These are phyloP conservation scores for Zele albiditarsus DNA, from an alignment of 2,888 invertebrate genomes.

Conservation along the genomic window DNA sequence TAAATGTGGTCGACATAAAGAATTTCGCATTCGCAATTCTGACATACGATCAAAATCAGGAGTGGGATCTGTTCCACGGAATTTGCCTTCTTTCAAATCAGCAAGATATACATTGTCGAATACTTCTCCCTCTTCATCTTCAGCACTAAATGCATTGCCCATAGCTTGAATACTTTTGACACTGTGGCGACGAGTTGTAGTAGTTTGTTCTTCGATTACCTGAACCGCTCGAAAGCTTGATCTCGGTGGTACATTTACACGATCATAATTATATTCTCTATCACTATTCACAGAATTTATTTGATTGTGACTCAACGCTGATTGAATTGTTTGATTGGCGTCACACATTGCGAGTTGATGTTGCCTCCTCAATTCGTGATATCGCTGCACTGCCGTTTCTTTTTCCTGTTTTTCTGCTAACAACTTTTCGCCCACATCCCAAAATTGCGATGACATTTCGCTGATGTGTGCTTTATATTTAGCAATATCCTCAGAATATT, in stretches of 20 bases:
- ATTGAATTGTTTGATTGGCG: conserved; percentile 14
- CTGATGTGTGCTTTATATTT: conserved; percentile 76
- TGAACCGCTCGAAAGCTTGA: conserved; percentile 49
- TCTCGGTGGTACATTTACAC: conserved; percentile 40
- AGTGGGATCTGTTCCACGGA: conserved; percentile 70
- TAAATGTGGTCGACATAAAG: conserved; percentile 87
- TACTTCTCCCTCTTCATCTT: conserved; percentile 89
- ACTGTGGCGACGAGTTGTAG: conserved; percentile 61
- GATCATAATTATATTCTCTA: conserved; percentile 53
- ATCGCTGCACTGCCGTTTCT: conserved; percentile 73
- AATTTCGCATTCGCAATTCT: conserved; percentile 86
- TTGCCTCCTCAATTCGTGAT: conserved; percentile 53
- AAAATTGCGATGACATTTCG: conserved; percentile 76
- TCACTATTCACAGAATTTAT: conserved; percentile 54
- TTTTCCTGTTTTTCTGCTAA: conserved; percentile 77
- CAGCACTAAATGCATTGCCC: conserved; percentile 72
- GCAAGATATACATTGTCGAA: conserved; percentile 86
- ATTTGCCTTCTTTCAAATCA: conserved; percentile 75
- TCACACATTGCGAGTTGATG: conserved; percentile 35
- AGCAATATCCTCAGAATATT: conserved; percentile 67
- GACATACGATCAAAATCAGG: conserved; percentile 75
- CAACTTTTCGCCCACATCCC: conserved; percentile 78
- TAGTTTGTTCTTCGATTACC: conserved; percentile 59
- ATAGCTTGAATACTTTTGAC: conserved; percentile 67
- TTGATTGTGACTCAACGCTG: conserved; percentile 40